These are phyloP conservation scores for Podarcis lilfordi DNA, from an alignment of 2,797 vertebrate genomes.

Conservation along the genomic window DNA sequence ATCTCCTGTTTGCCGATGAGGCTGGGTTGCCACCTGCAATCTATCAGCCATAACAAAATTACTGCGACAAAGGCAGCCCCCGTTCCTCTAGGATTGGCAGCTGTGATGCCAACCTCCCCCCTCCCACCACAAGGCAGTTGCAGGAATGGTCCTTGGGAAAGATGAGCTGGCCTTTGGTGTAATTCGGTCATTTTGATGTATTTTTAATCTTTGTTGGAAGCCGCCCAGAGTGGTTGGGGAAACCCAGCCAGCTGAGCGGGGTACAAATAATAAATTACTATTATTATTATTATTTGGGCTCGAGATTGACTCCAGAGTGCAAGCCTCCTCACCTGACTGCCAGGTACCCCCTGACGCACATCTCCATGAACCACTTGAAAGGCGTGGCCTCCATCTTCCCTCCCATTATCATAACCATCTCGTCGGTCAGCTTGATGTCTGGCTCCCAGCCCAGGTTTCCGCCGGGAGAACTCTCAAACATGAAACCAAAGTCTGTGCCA, in stretches of 20 bases:
- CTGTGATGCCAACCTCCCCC: neutral
- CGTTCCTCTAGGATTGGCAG: conserved; percentile 3
- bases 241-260: no score
- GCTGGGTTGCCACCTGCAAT: conserved; percentile 37
- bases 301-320: neutral
- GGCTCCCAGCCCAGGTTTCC: conserved; percentile 98
- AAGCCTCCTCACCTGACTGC: conserved; percentile 87
- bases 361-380: conserved; percentile 99
- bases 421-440: conserved; percentile 96
- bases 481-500: conserved; percentile 94
- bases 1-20: conserved; percentile 43
- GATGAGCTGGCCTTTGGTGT: neutral
- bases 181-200: no score
- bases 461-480: conserved; percentile 97
- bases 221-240: no score
- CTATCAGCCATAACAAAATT: conserved; percentile 50
- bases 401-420: conserved; percentile 99
- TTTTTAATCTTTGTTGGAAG: no score
- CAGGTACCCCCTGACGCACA: conserved; percentile 96
- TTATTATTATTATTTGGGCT: neutral
- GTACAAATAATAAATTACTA: no score
- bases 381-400: conserved; percentile 98
- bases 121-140: no score
- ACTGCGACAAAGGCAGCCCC: conserved; percentile 11
- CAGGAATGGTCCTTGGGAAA: conserved; percentile 23